Evolutionary conservation across 1,140 invertebrate genomes (phyloP), one percentile per base, ranked within the genome.

Genomic region (Coenobita brevimanus): DNA sequence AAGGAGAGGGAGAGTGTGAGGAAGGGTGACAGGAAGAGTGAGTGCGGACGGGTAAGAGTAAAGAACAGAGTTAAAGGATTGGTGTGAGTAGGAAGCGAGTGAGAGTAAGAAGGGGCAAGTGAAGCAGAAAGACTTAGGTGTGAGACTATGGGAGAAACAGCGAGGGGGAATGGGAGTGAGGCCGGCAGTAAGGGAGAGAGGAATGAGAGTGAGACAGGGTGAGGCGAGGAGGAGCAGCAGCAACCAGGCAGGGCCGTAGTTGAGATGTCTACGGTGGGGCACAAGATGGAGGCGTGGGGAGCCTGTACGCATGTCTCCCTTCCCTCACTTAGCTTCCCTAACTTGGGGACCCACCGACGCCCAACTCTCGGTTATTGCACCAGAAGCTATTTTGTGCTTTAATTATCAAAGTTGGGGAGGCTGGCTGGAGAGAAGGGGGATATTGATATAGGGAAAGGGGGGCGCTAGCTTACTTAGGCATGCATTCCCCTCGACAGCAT

Each of bases 371-470:
- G 71, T 76, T 76, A 85, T 85, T 85, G 73, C 82, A 85, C 82
- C 82, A 85, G 82, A 85, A 64, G 82, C 82, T 85, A 76, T 85
- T 85, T 85, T 85, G 82, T 85, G 82, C 82, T 85, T 85, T 85
- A 85, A 85, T 85, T 85, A 85, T 85, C 82, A 85, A 85, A 85
- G 82, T 85, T 85, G 82, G 82, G 73, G 75, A 76, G 73, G 73
- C 50, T 64, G 54, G 82, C 36, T 76, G 62, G 30, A 38, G 38
- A 21, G 67, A 21, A 57, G 73, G 73, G 69, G 69, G 78, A 76
- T 85, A 85, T 85, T 85, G 82, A 85, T 85, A 85, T 85, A 85
- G 82, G 71, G 71, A 24, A 54, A 85, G 50, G 38, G 73, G 82
- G 71, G 67, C 33, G 80, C 62, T 82, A 50, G 80, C 80, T 82